Base-by-base conservation (phyloP, 2,797 vertebrate species). In the Enteromius radiatus region DNA sequence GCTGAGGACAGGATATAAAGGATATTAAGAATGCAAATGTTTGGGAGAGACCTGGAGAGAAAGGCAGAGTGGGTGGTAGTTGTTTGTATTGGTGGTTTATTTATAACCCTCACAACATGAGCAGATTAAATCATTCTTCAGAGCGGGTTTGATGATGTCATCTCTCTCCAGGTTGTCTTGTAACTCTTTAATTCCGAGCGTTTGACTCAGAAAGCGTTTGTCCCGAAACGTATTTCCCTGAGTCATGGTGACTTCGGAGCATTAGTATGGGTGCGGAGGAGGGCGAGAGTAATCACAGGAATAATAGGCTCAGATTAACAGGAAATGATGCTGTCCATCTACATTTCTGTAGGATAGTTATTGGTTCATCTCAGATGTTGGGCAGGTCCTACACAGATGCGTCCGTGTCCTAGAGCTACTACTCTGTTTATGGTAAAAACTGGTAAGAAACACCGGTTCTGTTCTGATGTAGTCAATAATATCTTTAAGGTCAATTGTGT, bases 201-300 rank as follows among this genome's bases (percentile, higher is more conserved):
- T 56, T 45, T 47, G 65, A 61, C 38, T 28, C 17, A 38, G 26
- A 49, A 26, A 8, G 21, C 11, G 43, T 69, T 59, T 49, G 17
- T 23, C 31, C 65, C 31, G 3, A 65, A 73, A 76, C 12, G 10
- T 79, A 45, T 76, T 86, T 52, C 63, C 83, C 88, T 86, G 88
- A 93, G 90, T 92, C 92, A 92, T 86, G 26, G 87, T 93, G 92
- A 91, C 87, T 88, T 63, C 45, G 65, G 36, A 82, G 71, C 74
- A 6, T 6, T 74, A 45, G 7, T 59, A 8, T 54, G 71, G 8
- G 6, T n/a, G 49, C 11, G 33, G 63, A 33, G 64, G 69, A 38
- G 41, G 84, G 70, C 1, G 56, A 74, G 45, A n/a, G n/a, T 8
- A n/a, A 41, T 38, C 43, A 43, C 5, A 19, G 10, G 28, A 61